These are phyloP conservation scores for Folsomia manolachei DNA, from an alignment of 2,888 invertebrate species.

Conservation along the genomic window DNA sequence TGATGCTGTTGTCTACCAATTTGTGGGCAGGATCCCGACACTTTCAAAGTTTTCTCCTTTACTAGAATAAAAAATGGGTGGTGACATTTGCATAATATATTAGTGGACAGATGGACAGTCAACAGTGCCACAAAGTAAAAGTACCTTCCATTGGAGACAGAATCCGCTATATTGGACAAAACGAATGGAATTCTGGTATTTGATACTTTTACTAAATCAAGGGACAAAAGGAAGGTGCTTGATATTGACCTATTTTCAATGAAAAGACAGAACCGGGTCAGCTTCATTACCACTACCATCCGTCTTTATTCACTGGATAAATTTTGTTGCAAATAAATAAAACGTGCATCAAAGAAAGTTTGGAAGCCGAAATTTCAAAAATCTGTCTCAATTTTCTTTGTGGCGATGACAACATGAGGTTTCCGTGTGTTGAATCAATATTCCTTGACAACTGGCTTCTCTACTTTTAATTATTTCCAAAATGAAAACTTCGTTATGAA, in stretches of 20 bases:
- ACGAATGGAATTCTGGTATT: background rate
- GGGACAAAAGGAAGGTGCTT: background rate
- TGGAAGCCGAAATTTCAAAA: no score
- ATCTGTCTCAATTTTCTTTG: no score
- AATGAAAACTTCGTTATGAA: no score
- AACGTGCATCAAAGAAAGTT: no score
- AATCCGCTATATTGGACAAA: background rate
- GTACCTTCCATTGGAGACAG: background rate
- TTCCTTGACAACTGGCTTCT: no score
- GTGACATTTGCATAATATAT: no score
- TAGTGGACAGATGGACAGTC: background rate
- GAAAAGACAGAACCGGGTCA: background rate
- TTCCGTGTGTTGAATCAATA: no score
- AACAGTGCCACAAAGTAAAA: background rate
- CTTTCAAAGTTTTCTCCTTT: background rate
- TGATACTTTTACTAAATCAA: background rate
- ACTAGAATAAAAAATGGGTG: background rate
- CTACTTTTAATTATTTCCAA: no score
- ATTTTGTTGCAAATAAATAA: no score
- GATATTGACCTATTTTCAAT: background rate
- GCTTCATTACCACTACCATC: background rate
- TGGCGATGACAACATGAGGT: no score
- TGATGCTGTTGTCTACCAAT: background rate
- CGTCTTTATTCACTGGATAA: background rate
- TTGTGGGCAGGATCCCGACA: slow-evolving; percentile 2